Base-by-base conservation (phyloP, 2,888 invertebrate species). In the Rotaria macrura region DNA sequence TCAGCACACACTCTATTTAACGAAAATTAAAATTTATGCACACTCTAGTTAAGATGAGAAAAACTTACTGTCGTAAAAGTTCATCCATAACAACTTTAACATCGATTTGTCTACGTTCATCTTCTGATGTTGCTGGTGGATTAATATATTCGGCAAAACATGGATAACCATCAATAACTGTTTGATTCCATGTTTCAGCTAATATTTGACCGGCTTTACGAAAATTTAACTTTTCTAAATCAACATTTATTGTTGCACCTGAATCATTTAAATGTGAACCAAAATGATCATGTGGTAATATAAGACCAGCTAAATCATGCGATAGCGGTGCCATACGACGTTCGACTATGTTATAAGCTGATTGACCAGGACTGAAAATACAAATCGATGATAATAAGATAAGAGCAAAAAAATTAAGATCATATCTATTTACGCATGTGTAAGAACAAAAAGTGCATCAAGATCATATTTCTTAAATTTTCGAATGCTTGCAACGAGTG, bases 211-310 rank as follows among this genome's bases (percentile, higher is more conserved):
- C 65, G 38, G 65, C 65, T 65, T 65, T 65, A 34, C 65, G 65
- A 34, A 65, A 65, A 65, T 65, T 65, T 34, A 65, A 65, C 38
- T 65, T 65, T 34, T 65, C 65, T 65, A 65, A 65, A 65, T 65
- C 65, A 65, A 65, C 65, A 65, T 65, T 65, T 34, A 65, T 34
- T 65, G 65, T 65, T 65, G 38, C 17, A 29, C 65, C 65, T 5
- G 65, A 65, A 65, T 65, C 65, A 34, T 65, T 65, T 29, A 65
- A 65, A 65, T 65, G 65, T 65, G 65, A 65, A 65, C 65, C 65
- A 65, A 65, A 65, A 65, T 65, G 65, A 65, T 65, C 65, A 34
- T 65, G 65, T 65, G 65, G 65, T 34, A 65, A 34, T 34, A 65
- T 65, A 65, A 65, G 65, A 65, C 65, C 65, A 65, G 65, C 65